These are phyloP conservation scores for Eudemis profundana DNA, from an alignment of 2,888 invertebrate genomes.

Conservation along the genomic window DNA sequence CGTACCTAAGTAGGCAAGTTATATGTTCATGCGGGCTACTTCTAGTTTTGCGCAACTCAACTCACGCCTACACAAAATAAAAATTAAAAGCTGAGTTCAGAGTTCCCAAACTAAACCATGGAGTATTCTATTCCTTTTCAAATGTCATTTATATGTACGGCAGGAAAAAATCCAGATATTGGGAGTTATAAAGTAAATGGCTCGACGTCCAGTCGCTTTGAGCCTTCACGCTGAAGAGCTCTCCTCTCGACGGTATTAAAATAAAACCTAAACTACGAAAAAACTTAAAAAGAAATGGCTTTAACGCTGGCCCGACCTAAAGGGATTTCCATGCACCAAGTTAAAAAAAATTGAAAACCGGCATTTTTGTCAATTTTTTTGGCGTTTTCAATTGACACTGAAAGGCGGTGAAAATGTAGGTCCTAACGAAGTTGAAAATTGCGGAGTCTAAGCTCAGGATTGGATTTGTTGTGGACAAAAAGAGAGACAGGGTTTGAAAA, in stretches of 20 bases:
- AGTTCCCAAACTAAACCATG: no score
- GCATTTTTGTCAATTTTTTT: background rate
- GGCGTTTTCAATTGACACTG: background rate
- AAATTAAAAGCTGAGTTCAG: no score
- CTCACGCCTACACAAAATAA: no score
- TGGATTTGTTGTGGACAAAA: background rate
- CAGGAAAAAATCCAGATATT: background rate
- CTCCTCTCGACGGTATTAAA: background rate
- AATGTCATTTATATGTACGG: no score
- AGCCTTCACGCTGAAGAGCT: background rate
- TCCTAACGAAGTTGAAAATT: background rate
- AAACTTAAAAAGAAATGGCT: background rate
- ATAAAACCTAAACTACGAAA: background rate
- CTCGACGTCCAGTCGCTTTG: background rate
- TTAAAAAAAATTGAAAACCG: background rate
- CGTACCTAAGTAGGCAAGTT: no score
- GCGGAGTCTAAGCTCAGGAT: background rate
- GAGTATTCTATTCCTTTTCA: no score
- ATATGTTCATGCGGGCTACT: no score
- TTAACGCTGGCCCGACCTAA: background rate
- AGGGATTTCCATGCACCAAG: background rate
- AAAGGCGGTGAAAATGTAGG: background rate
- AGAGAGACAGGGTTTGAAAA: no score
- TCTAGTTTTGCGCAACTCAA: no score
- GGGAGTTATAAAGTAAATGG: background rate